Base-by-base conservation (phyloP, 2,797 vertebrate species). In the Agapornis canus region DNA sequence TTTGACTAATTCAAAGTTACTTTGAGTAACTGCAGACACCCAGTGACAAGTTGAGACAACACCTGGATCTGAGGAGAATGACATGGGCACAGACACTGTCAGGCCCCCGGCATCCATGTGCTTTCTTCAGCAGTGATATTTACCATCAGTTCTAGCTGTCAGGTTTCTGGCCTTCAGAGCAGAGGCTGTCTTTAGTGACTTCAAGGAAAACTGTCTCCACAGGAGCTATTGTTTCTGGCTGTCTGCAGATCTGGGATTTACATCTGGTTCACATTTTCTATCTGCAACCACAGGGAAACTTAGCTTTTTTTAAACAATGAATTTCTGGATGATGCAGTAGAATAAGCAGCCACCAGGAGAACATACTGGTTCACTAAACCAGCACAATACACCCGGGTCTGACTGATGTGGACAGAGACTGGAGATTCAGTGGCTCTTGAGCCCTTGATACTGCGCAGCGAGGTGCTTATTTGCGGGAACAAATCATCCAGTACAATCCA, bases 161-260 rank as follows among this genome's bases (percentile, higher is more conserved):
- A 61, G 8, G 11, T 16, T 80, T 75, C 86, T 10, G 27, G 56
- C 63, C 13, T 77, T 75, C 23, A 82, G 70, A 66, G 59, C 26
- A 68, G 25, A 77, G 22, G 23, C 12, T 37, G 21, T 29, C 86
- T 89, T 92, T 48, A 84, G 31, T 14, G 70, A 48, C 70, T 93
- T 61, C 3, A n/a, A 86, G 77, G 63, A 68, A 69, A 93, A 45
- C 42, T 22, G 40, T 57, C 89, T 95, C 56, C 66, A 48, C 56
- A 39, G 66, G 80, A 95, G 59, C 64, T 89, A 82, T 73, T 90
- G 70, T 86, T 95, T 70, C 88, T 93, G 86, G 77, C 80, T 88
- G 70, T 20, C 85, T 59, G 61, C 35, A 86, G 66, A 92, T 65
- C 29, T 25, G 14, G 80, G 90, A 88, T 86, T 73, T 86, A 82